Evolutionary conservation across 2,797 vertebrate genomes (phyloP).

Genomic region (Salarias fasciatus): DNA sequence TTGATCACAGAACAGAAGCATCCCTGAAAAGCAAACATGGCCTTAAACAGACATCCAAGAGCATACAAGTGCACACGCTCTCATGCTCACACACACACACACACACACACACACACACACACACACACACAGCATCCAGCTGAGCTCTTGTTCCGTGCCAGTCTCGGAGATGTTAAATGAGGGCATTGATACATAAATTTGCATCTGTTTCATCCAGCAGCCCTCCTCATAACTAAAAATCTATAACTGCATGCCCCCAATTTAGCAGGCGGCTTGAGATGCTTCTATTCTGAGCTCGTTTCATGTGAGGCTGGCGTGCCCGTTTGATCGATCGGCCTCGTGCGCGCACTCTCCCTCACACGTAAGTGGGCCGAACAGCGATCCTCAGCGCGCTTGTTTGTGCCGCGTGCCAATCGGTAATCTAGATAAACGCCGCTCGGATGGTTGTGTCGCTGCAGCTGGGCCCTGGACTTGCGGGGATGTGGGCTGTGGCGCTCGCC

Average conservation of each 20-base stretch:
- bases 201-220: slow-evolving; percentile 66
- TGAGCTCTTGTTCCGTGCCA: slow-evolving; percentile 54
- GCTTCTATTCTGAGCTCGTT: slow-evolving; percentile 46
- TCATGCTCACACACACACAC: neutral
- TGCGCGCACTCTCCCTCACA: slow-evolving; percentile 20
- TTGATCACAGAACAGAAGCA: slow-evolving; percentile 61
- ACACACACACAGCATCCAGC: slow-evolving; percentile 41
- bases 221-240: slow-evolving; percentile 47
- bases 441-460: neutral
- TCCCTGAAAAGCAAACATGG: slow-evolving; percentile 63
- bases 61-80: slow-evolving; percentile 3
- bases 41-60: slow-evolving; percentile 34
- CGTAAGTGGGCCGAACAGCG: slow-evolving; percentile 26
- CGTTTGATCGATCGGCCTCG: slow-evolving; percentile 32
- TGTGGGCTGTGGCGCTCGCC: neutral
- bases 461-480: neutral
- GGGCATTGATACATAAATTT: slow-evolving; percentile 73
- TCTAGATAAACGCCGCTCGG: slow-evolving; percentile 21
- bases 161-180: slow-evolving; percentile 63
- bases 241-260: slow-evolving; percentile 48
- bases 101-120: slow-evolving; percentile 16
- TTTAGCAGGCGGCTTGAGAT: slow-evolving; percentile 48
- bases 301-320: slow-evolving; percentile 29
- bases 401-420: slow-evolving; percentile 28
- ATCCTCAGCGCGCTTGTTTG: slow-evolving; percentile 21